A percentile compares a stretch with the other conserved stretches of the same genome.
Evolutionary conservation across 2,113 vertebrate species (phyloP).

Genomic region (Fregetta grallaria): DNA sequence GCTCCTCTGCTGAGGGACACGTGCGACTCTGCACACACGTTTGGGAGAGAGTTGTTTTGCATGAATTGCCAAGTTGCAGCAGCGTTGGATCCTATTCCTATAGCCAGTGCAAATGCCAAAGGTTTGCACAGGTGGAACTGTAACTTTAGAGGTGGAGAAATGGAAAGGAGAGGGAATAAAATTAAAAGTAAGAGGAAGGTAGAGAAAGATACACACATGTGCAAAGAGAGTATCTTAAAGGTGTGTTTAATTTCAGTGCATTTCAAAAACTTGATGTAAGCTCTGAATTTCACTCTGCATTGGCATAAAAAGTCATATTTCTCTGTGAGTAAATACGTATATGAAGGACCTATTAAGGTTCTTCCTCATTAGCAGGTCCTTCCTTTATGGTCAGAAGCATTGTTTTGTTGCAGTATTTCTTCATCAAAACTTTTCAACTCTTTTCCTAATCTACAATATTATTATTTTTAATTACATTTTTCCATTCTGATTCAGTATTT

Average conservation of each 20-base stretch:
- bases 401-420: neutral
- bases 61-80: neutral
- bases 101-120: neutral
- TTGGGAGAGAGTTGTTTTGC: neutral
- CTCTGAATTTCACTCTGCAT: neutral
- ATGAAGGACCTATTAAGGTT: neutral
- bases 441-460: neutral
- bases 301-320: neutral
- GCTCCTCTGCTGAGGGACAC: neutral
- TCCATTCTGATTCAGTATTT: neutral
- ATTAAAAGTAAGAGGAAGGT: neutral
- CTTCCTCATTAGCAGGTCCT: neutral
- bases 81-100: neutral
- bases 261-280: neutral
- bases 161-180: neutral
- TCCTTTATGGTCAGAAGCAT: neutral
- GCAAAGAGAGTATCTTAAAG: neutral
- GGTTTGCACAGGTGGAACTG: neutral
- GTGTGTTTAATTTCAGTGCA: neutral
- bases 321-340: neutral
- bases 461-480: neutral
- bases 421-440: neutral
- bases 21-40: accelerated
- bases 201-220: neutral
- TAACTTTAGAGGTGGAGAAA: neutral